Percentiles rank a stretch among this genome's conserved stretches.
Evolutionary conservation across 1,140 invertebrate species (phyloP).

Genomic region (Drosophila melanogaster): Release_6_plus_ISO1_MT NC_004354.4:10039001-10039500

Average conservation of each 20-base stretch:
- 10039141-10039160: neutral
- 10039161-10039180: too few species aligned
- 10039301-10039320: neutral
- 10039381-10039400: slow-evolving; percentile 39
- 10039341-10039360: neutral
- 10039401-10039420: slow-evolving; percentile 30
- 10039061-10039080: slow-evolving; percentile 5
- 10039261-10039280: slow-evolving; percentile 37
- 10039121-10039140: neutral
- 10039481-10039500: slow-evolving; percentile 9
- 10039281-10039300: slow-evolving; percentile 4
- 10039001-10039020: slow-evolving; percentile 26
- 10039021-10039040: slow-evolving; percentile 18
- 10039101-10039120: slow-evolving; percentile 5
- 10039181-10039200: neutral
- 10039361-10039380: slow-evolving; percentile 24
- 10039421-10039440: neutral
- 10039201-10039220: neutral
- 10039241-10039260: slow-evolving; percentile 23
- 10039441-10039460: slow-evolving; percentile 25
- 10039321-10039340: slow-evolving; percentile 1
- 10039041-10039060: slow-evolving; percentile 15
- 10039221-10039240: slow-evolving; percentile 15
- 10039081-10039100: neutral
- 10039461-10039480: slow-evolving; percentile 7